Base-by-base conservation (phyloP, 2,113 vertebrate genomes). In the Chloropsis cyanopogon region DNA sequence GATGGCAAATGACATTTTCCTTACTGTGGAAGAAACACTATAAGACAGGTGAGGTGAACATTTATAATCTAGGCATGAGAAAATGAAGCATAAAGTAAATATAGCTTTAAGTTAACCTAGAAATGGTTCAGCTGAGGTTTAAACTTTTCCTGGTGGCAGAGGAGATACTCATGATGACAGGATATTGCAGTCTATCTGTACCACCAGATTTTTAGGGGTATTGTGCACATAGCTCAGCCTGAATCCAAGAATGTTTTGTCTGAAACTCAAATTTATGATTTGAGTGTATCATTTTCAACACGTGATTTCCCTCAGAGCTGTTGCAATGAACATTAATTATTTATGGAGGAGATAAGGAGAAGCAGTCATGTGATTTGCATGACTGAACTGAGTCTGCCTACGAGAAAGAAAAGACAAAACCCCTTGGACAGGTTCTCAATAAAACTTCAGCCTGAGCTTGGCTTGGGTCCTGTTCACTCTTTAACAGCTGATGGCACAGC, bases 131-230 rank as follows among this genome's bases (percentile, higher is more conserved):
- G 0, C 31, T 46, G 42, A 66, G 11, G 39, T 66, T 61, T 44
- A 31, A 72, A 4, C 12, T 50, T 61, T 63, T 31, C 8, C 8
- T 46, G 11, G 42, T 11, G 22, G n/a, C 28, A 90, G 24, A 70
- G 26, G 6, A 28, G 10, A 3, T 71, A n/a, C 16, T 66, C 42
- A 10, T 10, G 37, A 35, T 25, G 23, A 69, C 28, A 64, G 0
- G 20, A 61, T 10, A 7, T 4, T 61, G 29, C 21, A 42, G 8
- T 14, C 9, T 20, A 2, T n/a, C 39, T 31, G 0, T 20, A 31
- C 6, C 1, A 31, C 7, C 1, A 0, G 13, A 46, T 60, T 91
- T 49, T n/a, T 37, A 4, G 9, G 14, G 19, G 4, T 7, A 11
- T 1, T 59, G 23, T 5, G 23, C 29, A 41, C 24, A 11, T 14